Conservation (phyloP, 2,797 vertebrate species). For the Typhlichthys subterraneus region DNA sequence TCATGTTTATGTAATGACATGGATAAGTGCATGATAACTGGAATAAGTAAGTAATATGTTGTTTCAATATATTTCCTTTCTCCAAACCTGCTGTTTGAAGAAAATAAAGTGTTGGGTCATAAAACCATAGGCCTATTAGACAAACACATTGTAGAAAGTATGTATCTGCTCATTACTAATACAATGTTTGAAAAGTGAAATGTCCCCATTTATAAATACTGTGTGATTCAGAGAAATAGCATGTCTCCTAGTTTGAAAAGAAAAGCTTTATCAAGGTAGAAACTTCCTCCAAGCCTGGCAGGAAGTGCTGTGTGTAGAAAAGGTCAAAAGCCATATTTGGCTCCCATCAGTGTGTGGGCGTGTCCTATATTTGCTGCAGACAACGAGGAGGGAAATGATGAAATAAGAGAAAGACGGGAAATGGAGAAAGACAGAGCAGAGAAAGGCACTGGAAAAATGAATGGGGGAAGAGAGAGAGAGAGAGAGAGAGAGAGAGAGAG, state of each 20-base stretch:
- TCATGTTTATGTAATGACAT: not conserved
- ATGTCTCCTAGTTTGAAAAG: not conserved
- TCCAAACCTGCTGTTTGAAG: too few species aligned
- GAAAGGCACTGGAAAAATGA: slow-evolving; percentile 1
- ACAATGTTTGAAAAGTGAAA: too few species aligned
- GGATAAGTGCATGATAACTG: not conserved
- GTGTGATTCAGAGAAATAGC: not conserved
- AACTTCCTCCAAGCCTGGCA: slow-evolving; percentile 45
- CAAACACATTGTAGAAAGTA: too few species aligned
- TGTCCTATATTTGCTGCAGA: slow-evolving; percentile 34
- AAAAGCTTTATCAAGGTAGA: slow-evolving; percentile 38
- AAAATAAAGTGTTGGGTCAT: too few species aligned
- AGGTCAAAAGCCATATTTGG: slow-evolving; percentile 57
- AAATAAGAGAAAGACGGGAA: not conserved
- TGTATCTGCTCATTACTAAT: too few species aligned
- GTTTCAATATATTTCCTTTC: not conserved
- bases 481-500: slow-evolving; percentile 11
- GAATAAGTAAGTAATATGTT: too few species aligned
- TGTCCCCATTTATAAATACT: too few species aligned
- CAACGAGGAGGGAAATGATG: slow-evolving; percentile 6
- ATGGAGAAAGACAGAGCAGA: slow-evolving; percentile 16
- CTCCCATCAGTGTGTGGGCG: slow-evolving; percentile 39
- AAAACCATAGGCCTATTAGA: too few species aligned
- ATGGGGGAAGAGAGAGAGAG: not conserved
- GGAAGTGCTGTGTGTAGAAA: slow-evolving; percentile 55